Evolutionary conservation across 92 coral and sea anemone genomes (phyloP).

Genomic region (Epizoanthus fatuus): DNA sequence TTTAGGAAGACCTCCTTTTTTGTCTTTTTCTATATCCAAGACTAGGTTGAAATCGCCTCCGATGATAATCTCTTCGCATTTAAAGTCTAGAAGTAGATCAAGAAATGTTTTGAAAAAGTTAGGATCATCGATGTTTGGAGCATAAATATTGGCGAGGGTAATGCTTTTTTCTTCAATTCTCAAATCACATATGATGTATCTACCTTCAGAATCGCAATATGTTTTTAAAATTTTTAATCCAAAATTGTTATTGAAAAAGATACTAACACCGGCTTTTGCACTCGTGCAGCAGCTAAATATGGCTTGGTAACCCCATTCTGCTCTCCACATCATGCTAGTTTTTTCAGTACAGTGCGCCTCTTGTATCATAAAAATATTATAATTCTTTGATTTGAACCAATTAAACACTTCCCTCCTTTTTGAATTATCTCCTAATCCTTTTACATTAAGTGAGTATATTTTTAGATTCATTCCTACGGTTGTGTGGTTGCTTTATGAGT

Average conservation of each 20-base stretch:
- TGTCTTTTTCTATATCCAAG: conserved; percentile 42
- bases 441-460: conserved; percentile 46
- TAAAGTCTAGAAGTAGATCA: conserved; percentile 18
- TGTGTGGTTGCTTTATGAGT: too few relatives aligned
- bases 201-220: conserved; percentile 22
- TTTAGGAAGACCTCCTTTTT: conserved; percentile 57
- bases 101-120: conserved; percentile 20
- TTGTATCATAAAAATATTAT: conserved; percentile 39
- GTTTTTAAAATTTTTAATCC: conserved; percentile 24
- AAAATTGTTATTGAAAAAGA: conserved; percentile 47
- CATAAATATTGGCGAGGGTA: conserved; percentile 37
- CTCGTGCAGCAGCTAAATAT: conserved; percentile 46
- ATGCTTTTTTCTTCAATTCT: conserved; percentile 7
- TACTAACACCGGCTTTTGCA: conserved; percentile 46
- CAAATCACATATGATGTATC: conserved; percentile 34
- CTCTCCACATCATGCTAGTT: conserved; percentile 25
- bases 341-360: conserved; percentile 48
- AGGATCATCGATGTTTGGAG: conserved; percentile 23
- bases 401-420: conserved; percentile 51
- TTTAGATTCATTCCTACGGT: conserved; percentile 19
- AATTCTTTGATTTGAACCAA: conserved; percentile 31
- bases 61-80: conserved; percentile 32
- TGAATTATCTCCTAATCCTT: conserved; percentile 41
- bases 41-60: conserved; percentile 44
- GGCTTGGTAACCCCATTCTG: conserved; percentile 60